phyloP scores from a whole-genome alignment of 2,797 vertebrate genomes.

The Hydrolagus colliei region DNA sequence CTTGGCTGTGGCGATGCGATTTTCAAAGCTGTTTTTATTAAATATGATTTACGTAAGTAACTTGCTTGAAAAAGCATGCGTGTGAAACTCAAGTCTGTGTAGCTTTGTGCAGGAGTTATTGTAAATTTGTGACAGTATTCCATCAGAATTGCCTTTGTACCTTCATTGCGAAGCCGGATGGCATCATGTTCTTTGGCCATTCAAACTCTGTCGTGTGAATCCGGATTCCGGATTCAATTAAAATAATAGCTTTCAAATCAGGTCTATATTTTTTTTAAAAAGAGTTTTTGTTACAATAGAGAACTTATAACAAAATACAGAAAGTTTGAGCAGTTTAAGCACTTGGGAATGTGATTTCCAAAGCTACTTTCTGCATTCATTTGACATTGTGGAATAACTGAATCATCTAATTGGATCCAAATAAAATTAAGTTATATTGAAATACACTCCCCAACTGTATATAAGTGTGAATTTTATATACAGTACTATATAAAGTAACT shows the following conservation, averaged over 20 bases:
- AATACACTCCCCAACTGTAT: not conserved
- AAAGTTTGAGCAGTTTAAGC: too few species aligned
- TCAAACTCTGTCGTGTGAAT: conserved; percentile 94
- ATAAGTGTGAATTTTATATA: conserved; percentile 25
- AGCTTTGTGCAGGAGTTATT: not conserved
- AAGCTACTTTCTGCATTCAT: too few species aligned
- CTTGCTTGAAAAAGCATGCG: not conserved
- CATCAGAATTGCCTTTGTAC: conserved; percentile 49
- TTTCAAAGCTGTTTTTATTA: not conserved
- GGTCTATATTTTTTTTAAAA: conserved; percentile 58
- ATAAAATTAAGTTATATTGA: not conserved
- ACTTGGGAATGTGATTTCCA: too few species aligned
- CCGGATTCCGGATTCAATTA: conserved; percentile 86
- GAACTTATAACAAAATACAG: not conserved
- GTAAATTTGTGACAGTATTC: not conserved
- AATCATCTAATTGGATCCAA: too few species aligned
- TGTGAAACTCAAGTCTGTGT: not conserved
- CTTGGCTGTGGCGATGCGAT: not conserved
- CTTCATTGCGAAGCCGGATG: conserved; percentile 96
- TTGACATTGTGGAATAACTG: too few species aligned
- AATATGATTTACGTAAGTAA: not conserved
- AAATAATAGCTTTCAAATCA: conserved; percentile 79
- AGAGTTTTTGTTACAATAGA: conserved; percentile 14
- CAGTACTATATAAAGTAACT: not conserved
- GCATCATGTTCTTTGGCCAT: conserved; percentile 97